Evolutionary conservation across 1,140 invertebrate species (phyloP), one percentile per base, ranked within the genome.

Genomic region (Heliconius nattereri): DNA sequence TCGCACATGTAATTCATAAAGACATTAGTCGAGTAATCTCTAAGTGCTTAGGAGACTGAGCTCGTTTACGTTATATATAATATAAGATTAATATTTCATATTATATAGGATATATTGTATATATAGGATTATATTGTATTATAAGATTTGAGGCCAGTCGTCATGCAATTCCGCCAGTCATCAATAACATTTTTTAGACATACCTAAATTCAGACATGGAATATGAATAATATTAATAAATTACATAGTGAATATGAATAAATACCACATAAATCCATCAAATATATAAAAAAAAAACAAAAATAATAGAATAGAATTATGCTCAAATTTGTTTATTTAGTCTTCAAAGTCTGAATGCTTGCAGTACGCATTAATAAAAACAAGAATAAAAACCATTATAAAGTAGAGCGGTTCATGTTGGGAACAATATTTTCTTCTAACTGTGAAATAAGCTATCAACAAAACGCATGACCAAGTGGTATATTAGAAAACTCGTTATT

Each of bases 401-500:
- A 19, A 26, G 5, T 66, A 29, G 13, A 66, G 11, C 60, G 11
- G 23, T 66, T 9, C 9, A 66, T 66, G 5, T 7, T 66, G 5
- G 29, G 3, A 13, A 29, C 7, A 52, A 20, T 29, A 66, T 26
- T 29, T 16, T 66, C 60, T 66, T 66, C 60, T 66, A 26, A 66
- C 60, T 66, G 60, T 66, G 60, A 66, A 66, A 66, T 66, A 29
- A 66, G 9, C 60, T 66, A 66, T 66, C 26, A 29, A 66, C 60
- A 29, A 66, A 66, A 66, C 13, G 60, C 60, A 77, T 45, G 40
- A 78, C 45, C 8, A 76, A 77, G 35, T 45, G 70, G 45, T 75
- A 60, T 70, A 16, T 71, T 81, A 74, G 74, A 78, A 80, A 74
- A 77, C 77, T 75, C 76, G 77, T 73, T 80, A 66, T 76, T 76